These are phyloP conservation scores for Gortyna flavago DNA, from an alignment of 2,888 invertebrate genomes.

Conservation along the genomic window DNA sequence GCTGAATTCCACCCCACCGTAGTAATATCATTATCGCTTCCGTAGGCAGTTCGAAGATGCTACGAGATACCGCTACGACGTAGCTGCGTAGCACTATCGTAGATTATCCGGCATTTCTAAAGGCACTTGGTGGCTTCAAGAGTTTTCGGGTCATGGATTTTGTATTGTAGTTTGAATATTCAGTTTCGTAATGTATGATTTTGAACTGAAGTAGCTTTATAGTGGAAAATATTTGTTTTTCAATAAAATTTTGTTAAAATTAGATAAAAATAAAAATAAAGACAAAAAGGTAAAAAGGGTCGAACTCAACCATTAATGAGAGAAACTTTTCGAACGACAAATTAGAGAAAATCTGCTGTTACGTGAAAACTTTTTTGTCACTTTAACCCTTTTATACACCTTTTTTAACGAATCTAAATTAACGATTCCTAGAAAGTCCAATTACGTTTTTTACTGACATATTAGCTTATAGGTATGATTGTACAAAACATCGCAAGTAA, in stretches of 20 bases:
- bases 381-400: constrained; percentile 9
- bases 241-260: neutral
- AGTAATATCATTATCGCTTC: constrained; percentile 63
- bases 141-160: constrained; percentile 26
- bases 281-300: constrained; percentile 26
- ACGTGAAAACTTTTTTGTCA: neutral
- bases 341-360: constrained; percentile 27
- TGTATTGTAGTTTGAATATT: constrained; percentile 23
- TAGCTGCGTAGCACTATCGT: constrained; percentile 61
- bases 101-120: constrained; percentile 52
- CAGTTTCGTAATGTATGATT: neutral
- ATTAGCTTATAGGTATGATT: no score
- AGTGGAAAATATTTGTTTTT: neutral
- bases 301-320: constrained; percentile 27
- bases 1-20: constrained; percentile 49
- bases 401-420: constrained; percentile 17
- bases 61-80: constrained; percentile 64
- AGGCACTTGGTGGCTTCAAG: constrained; percentile 38
- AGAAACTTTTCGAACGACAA: constrained; percentile 32
- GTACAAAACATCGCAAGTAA: neutral
- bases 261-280: neutral
- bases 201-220: neutral
- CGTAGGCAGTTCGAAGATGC: constrained; percentile 61
- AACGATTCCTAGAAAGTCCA: neutral
- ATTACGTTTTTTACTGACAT: constrained; percentile 13